phyloP scores from a whole-genome alignment of 2,797 vertebrate species.

The Fratercula arctica region DNA sequence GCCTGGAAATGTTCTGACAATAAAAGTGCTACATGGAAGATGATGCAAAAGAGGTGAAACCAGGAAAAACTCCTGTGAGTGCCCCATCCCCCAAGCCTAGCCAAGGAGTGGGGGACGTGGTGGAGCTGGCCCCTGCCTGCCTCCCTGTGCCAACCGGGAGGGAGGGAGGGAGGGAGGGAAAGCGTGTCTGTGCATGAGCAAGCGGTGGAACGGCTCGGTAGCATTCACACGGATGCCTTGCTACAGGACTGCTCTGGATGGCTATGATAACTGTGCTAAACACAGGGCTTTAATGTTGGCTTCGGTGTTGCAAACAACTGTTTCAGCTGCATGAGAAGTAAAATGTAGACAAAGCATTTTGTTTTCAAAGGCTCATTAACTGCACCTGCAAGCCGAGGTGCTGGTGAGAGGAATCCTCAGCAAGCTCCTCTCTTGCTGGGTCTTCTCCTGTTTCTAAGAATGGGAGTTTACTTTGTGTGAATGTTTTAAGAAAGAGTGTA shows the following conservation, averaged over 20 bases:
- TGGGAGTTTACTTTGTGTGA: conserved; percentile 5
- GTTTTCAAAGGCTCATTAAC: not conserved
- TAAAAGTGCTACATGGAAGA: fast-evolving
- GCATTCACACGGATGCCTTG: not conserved
- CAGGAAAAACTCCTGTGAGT: not conserved
- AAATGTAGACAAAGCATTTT: not conserved
- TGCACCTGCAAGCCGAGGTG: not conserved
- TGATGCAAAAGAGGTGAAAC: not conserved
- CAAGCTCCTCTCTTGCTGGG: not conserved
- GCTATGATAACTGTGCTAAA: not conserved
- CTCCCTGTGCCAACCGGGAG: not conserved
- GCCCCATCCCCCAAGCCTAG: not conserved
- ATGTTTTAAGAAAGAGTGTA: conserved; percentile 24
- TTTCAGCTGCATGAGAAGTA: not conserved
- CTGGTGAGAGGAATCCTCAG: not conserved
- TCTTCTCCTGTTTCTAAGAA: not conserved
- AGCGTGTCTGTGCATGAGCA: fast-evolving
- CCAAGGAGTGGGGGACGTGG: not conserved
- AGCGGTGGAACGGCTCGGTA: fast-evolving
- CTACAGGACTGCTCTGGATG: not conserved
- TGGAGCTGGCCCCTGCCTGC: not conserved
- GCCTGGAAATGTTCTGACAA: not conserved
- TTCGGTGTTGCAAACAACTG: not conserved
- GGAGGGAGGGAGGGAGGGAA: not conserved
- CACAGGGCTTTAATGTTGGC: not conserved